Percentiles rank a stretch among this genome's conserved stretches.
Conservation (phyloP, 2,888 invertebrate genomes). For the Drosophila picticornis region DNA sequence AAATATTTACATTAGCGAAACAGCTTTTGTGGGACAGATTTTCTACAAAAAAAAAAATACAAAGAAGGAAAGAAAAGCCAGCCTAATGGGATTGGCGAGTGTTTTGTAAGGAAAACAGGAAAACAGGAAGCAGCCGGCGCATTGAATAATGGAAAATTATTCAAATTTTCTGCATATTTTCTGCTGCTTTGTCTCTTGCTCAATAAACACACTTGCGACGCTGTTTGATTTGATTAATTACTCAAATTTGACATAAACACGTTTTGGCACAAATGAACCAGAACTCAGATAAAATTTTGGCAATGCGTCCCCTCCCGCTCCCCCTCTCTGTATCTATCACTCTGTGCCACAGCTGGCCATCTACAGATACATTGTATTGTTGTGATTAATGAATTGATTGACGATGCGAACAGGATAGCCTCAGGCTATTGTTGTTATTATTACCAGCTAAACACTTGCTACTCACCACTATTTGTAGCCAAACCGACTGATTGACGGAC, state of each 20-base stretch:
- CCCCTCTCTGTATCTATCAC: background rate
- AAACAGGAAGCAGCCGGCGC: slow-evolving; percentile 53
- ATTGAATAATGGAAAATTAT: slow-evolving; percentile 58
- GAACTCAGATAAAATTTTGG: slow-evolving; percentile 58
- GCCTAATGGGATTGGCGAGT: no score
- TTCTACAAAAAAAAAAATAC: no score
- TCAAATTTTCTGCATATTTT: slow-evolving; percentile 36
- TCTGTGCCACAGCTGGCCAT: background rate
- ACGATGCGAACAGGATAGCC: slow-evolving; percentile 39
- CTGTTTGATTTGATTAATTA: slow-evolving; percentile 67
- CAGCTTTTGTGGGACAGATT: no score
- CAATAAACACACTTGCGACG: slow-evolving; percentile 2
- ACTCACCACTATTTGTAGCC: slow-evolving; percentile 10
- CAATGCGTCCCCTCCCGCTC: background rate
- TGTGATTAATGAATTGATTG: slow-evolving; percentile 71
- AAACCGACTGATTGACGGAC: background rate
- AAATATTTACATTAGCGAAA: background rate
- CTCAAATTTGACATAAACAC: slow-evolving; percentile 68
- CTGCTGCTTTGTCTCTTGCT: background rate
- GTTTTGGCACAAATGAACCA: slow-evolving; percentile 75
- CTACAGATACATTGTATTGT: background rate
- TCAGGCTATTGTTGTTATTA: slow-evolving; percentile 32
- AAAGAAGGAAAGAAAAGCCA: no score
- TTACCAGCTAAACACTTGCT: slow-evolving; percentile 61
- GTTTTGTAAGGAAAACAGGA: slow-evolving; percentile 33